Conservation (phyloP, 2,888 invertebrate genomes). For the Pachliopta kotzebuea region DNA sequence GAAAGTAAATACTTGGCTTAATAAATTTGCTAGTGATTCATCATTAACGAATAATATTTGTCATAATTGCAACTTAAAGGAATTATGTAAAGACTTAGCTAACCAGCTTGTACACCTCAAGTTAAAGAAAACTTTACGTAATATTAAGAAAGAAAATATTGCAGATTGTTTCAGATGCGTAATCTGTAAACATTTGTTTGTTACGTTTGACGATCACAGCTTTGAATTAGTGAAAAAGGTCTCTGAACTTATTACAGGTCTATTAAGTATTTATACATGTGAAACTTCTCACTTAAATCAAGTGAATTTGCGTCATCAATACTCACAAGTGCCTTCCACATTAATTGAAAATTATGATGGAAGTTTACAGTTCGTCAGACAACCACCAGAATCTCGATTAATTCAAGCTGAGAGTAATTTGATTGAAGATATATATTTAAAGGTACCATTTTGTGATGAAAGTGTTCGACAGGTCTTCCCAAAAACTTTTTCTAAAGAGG, state of each 20-base stretch:
- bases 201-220: constrained; percentile 1
- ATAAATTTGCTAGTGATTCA: constrained; percentile 23
- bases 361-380: neutral
- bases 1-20: constrained; percentile 33
- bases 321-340: neutral
- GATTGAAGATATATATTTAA: constrained; percentile 24
- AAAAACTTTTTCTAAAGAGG: constrained; percentile 8
- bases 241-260: constrained; percentile 21
- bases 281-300: neutral
- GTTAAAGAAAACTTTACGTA: constrained; percentile 12
- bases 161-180: constrained; percentile 10
- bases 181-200: constrained; percentile 20
- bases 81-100: constrained; percentile 32
- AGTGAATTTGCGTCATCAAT: neutral
- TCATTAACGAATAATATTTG: constrained; percentile 20
- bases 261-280: neutral
- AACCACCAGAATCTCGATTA: neutral
- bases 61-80: constrained; percentile 27
- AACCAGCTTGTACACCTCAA: constrained; percentile 30
- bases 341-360: constrained; percentile 1
- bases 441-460: constrained; percentile 14
- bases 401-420: constrained; percentile 11
- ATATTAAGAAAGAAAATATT: constrained; percentile 19
- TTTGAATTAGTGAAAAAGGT: constrained; percentile 19
- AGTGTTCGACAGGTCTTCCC: constrained; percentile 10